Percentiles rank a stretch among this genome's conserved stretches.
Evolutionary conservation across 2,797 vertebrate species (phyloP).

Genomic region (Cyclura pinguis): DNA sequence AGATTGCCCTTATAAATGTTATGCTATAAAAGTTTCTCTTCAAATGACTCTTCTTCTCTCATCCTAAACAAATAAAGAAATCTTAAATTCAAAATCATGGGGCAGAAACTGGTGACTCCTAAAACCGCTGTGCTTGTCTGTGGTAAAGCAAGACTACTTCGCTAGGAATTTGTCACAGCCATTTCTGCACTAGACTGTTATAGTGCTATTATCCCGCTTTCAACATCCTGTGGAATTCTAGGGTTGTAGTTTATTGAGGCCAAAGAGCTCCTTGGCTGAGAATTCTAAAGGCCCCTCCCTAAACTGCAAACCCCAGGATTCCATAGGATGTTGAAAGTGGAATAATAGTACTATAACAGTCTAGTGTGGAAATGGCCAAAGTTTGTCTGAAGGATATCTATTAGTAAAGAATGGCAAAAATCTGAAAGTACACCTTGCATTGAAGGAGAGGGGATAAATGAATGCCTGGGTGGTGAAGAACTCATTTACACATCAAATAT

Average conservation of each 20-base stretch:
- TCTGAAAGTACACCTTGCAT: not conserved
- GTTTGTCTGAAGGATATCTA: not conserved
- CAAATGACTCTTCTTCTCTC: not conserved
- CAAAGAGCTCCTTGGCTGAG: too few relatives aligned
- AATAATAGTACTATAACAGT: too few relatives aligned
- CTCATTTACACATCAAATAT: slow-evolving; percentile 60
- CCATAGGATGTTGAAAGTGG: too few relatives aligned
- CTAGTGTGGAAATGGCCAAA: not conserved
- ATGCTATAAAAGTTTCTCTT: not conserved
- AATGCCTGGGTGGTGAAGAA: not conserved
- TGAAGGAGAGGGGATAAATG: not conserved
- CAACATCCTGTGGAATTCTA: too few relatives aligned
- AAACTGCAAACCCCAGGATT: too few relatives aligned
- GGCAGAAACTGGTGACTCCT: not conserved
- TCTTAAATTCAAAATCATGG: not conserved
- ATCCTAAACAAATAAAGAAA: not conserved
- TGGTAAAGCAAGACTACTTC: not conserved
- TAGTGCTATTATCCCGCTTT: too few relatives aligned
- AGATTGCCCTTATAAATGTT: not conserved
- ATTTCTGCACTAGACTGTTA: too few relatives aligned
- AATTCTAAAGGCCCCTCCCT: too few relatives aligned
- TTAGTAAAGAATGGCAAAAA: not conserved
- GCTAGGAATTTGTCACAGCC: not conserved
- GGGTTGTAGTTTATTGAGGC: too few relatives aligned
- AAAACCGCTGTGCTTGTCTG: not conserved